Percentiles rank a stretch among this genome's conserved stretches.
Conservation (phyloP, 2,797 vertebrate genomes). For the Acrocephalus scirpaceus region DNA sequence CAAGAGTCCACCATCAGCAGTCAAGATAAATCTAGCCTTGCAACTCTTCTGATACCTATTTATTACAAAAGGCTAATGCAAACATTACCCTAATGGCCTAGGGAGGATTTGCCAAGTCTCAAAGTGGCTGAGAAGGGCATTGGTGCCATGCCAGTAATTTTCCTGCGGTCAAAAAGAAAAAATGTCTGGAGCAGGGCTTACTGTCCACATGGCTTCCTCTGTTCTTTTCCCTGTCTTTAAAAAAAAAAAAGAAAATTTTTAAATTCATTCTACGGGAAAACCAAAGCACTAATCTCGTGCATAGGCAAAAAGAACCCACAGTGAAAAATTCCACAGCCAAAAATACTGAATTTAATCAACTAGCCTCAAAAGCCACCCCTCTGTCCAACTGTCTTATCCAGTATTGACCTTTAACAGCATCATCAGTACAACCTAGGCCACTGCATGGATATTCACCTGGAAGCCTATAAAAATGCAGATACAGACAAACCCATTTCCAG, state of each 20-base stretch:
- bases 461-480: background rate
- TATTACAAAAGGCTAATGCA: conserved; percentile 7
- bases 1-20: background rate
- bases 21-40: background rate
- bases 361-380: background rate
- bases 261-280: background rate
- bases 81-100: background rate
- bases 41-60: conserved; percentile 5
- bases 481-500: background rate
- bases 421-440: background rate
- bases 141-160: background rate
- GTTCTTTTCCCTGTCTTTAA: background rate
- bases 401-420: background rate
- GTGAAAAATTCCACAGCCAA: background rate
- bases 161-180: conserved; percentile 11
- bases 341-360: background rate
- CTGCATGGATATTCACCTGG: background rate
- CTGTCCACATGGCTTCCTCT: background rate
- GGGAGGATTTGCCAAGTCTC: conserved; percentile 13
- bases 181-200: background rate
- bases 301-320: background rate
- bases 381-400: background rate
- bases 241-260: background rate
- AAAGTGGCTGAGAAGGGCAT: conserved; percentile 18
- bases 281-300: background rate